Base-by-base conservation (phyloP, 2,113 vertebrate genomes). In the Apeltes quadracus region DNA sequence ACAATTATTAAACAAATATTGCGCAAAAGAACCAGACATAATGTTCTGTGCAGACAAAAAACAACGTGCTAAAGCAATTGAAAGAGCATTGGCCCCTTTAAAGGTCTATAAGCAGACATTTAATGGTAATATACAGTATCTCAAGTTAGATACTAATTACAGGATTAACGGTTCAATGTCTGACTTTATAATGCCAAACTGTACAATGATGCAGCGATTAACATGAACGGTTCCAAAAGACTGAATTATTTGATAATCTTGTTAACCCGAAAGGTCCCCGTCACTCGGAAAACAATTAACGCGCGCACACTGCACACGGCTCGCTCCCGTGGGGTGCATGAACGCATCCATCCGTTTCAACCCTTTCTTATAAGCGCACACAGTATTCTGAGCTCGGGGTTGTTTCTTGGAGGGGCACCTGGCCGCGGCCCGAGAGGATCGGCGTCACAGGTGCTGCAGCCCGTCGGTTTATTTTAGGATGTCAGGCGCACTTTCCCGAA, bases 391-490 rank as follows among this genome's bases (percentile, higher is more conserved):
- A 44, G 13, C 36, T 61, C 70, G 48, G 6, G 13, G 67, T 51
- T 76, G 18, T 61, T 63, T 71, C 53, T 72, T 59, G 13, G 79
- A 82, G 75, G n/a, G 67, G 43, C 72, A 69, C 70, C 75, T 50
- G 51, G 59, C 71, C 39, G 54, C 57, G 48, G 72, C 69, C 67
- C 51, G n/a, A 5, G 27, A 75, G 65, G 53, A 76, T 61, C 53
- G 46, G 57, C 34, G 73, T 61, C 4, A 5, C 78, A 83, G 79
- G 80, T 63, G 68, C 74, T 75, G 67, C 53, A 57, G 39, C 18
- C 56, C 36, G 72, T 59, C 58, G 61, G 59, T 69, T 82, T 84
- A 75, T 88, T 81, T 84, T 77, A 9, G 38, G 76, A 61, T 11
- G 69, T 38, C 2, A 57, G 57, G 70, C 18, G 22, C 22, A 65